Base-by-base conservation (phyloP, 23 tunicate genomes). In the Clavelina lepadiformis region DNA sequence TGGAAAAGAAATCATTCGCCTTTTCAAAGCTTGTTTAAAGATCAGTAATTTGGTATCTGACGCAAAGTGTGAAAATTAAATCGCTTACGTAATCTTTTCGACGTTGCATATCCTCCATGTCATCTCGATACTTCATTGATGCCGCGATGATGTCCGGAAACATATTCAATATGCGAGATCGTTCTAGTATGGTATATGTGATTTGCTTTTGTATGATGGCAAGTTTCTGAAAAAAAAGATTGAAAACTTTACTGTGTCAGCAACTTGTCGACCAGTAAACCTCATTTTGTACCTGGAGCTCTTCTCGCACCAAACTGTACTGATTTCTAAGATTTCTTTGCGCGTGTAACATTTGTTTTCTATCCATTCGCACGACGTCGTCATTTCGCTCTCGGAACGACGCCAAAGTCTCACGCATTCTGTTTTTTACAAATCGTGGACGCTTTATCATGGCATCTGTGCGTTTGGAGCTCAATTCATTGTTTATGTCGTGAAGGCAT, bases 391-490 rank as follows among this genome's bases (percentile, higher is more conserved):
- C 64, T 37, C 67, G 51, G 24, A 79, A 46, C n/a, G 58, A 44
- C 2, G 62, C 45, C 46, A 44, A 47, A 5, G 85, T 67, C 13
- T 79, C 85, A 15, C 73, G 57, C 13, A 28, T 28, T 7, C 68
- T 59, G 33, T 79, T 79, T 58, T 79, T 79, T 1, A 79, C 60
- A 51, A 79, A 71, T 5, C 85, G 56, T 1, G 85, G 85, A 7
- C 76, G 41, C 20, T 68, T 68, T 24, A 79, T 31, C 22, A 58
- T 21, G 1, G 76, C 85, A 44, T 79, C 85, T 3, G 56, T 46
- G 22, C 51, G 46, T 5, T 58, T 58, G 6, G 76, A n/a, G 0
- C 60, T 41, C 1, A 79, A 53, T 27, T 79, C 85, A 32, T 35
- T 21, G 29, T 69, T 45, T 11, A 79, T 51, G 3, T 79, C 63